Percentiles rank a stretch among this genome's conserved stretches.
Conservation (phyloP, 1,140 invertebrate genomes). For the Aphaenogaster rudis region DNA sequence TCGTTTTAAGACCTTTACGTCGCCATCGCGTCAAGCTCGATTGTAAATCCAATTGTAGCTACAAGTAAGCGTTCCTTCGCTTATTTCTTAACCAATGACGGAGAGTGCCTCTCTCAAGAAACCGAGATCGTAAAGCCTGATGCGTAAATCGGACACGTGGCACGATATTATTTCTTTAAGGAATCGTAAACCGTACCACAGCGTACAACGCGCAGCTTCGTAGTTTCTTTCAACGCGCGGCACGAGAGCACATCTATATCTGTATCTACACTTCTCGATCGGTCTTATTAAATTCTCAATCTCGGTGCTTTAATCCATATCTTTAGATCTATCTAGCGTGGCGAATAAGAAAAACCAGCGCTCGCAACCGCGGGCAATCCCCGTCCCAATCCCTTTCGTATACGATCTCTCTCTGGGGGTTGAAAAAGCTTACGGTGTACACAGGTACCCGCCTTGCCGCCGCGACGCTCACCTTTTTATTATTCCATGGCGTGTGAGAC, state of each 20-base stretch:
- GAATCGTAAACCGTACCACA: neutral
- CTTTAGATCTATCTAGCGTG: neutral
- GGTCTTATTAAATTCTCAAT: constrained; percentile 41
- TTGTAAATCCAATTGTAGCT: constrained; percentile 22
- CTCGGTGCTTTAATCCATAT: constrained; percentile 13
- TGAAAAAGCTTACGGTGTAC: constrained; percentile 8
- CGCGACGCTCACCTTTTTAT: constrained; percentile 69
- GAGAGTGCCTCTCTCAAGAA: neutral
- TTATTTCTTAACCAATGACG: constrained; percentile 34
- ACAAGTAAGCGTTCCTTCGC: neutral
- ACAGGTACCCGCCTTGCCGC: constrained; percentile 3
- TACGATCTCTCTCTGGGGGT: neutral
- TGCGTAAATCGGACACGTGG: constrained; percentile 1
- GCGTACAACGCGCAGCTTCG: neutral
- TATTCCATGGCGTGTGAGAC: constrained; percentile 67
- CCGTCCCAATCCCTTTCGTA: neutral
- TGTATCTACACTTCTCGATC: neutral
- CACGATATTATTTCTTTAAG: constrained; percentile 41
- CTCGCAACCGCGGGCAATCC: neutral
- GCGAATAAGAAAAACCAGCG: neutral
- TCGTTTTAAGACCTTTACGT: constrained; percentile 5
- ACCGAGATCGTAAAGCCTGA: constrained; percentile 23
- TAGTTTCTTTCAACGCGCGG: neutral
- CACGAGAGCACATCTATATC: neutral
- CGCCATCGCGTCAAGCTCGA: neutral